Base-by-base conservation (phyloP, 1,140 invertebrate species). In the Pogonomyrmex californicus region DNA sequence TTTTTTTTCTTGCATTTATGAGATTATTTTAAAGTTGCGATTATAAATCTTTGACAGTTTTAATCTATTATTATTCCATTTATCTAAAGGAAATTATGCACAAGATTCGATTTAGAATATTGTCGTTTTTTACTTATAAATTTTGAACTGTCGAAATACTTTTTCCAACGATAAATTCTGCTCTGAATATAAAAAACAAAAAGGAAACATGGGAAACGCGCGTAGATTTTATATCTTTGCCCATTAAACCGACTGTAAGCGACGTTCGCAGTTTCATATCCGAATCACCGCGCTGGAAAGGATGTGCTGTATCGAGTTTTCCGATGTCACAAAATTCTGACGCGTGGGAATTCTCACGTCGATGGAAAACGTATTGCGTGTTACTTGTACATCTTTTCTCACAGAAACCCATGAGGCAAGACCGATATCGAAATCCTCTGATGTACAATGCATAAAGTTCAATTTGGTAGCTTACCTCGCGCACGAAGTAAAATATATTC, bases 401-500 rank as follows among this genome's bases (percentile, higher is more conserved):
- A n/a, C 65, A 33, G 49, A 0, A 73, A 47, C 9, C 51, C 41
- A 33, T 33, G 65, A 9, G 7, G 30, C 17, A 47, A 47, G 1
- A 2, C n/a, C 51, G 41, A 82, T 82, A 73, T 82, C 47, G 47
- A 54, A 33, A 47, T 33, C 23, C 49, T 38, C 14, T 23, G 17
- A 23, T 44, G 65, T 58, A 33, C 66, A 60, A 73, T 71, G 66
- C 66, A 58, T 82, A 73, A 82, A 82, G 66, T 82, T 82, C 65
- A 71, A 73, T 82, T 82, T 82, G 73, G 79, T 82, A 71, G 51
- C 66, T 82, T 71, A 33, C 5, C 41, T 23, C 66, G 41, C 4
- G 51, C 41, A 68, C 51, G 17, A 82, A 82, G 70, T 82, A 82
- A 82, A 41, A 71, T 47, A 73, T 60, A 82, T 36, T 38, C 41